These are phyloP conservation scores for Amazona guildingii DNA, from an alignment of 2,113 vertebrate species.

Conservation along the genomic window DNA sequence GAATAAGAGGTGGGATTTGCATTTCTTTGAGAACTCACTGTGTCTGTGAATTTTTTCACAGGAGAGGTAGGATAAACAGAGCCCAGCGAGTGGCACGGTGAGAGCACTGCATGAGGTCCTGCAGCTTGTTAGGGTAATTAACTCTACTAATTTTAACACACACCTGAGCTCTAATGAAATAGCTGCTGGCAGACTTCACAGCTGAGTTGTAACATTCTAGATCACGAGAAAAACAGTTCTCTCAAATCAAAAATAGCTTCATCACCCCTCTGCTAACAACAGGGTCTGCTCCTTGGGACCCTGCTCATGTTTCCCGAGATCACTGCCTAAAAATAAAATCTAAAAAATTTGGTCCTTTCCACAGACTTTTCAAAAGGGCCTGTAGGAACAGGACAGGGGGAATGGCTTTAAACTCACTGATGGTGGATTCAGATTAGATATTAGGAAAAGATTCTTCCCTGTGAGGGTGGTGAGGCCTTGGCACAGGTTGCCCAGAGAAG, in stretches of 20 bases:
- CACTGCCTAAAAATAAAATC: not conserved
- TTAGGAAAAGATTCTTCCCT: not conserved
- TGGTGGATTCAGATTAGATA: not conserved
- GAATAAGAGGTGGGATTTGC: not conserved
- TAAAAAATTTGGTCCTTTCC: not conserved
- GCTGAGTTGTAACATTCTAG: not conserved
- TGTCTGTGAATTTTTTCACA: rapidly evolving
- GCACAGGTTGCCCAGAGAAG: not conserved
- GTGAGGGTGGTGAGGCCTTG: not conserved
- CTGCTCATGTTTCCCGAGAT: not conserved
- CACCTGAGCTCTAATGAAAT: not conserved
- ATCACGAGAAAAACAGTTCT: not conserved
- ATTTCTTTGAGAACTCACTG: not conserved
- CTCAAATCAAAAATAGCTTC: rapidly evolving
- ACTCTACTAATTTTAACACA: not conserved
- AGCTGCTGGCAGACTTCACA: not conserved
- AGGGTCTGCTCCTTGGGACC: not conserved
- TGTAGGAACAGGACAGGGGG: not conserved
- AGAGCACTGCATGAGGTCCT: rapidly evolving
- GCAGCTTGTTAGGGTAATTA: not conserved
- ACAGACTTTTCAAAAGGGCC: not conserved
- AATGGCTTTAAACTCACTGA: not conserved
- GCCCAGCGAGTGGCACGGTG: rapidly evolving
- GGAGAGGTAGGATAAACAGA: not conserved
- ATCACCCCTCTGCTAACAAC: rapidly evolving